A percentile compares a stretch with the other conserved stretches of the same genome.
Conservation (phyloP, 2,888 invertebrate species). For the Octonoba sinensis region DNA sequence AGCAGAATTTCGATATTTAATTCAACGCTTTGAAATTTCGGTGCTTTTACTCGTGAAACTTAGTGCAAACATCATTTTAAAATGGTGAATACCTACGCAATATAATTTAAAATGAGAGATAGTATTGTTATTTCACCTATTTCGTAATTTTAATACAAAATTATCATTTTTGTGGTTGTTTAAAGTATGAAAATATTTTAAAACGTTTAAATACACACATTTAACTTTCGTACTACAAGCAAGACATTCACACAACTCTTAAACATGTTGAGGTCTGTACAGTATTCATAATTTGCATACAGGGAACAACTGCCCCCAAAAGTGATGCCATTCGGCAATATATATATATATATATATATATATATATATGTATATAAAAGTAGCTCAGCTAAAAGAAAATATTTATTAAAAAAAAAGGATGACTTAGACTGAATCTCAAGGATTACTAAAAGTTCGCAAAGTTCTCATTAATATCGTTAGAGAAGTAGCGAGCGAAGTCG, state of each 20-base stretch:
- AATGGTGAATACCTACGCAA: no score
- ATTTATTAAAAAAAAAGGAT: slow-evolving; percentile 25
- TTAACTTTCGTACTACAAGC: neutral
- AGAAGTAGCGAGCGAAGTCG: slow-evolving; percentile 76
- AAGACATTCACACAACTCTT: slow-evolving; percentile 14
- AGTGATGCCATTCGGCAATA: slow-evolving; percentile 27
- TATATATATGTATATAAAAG: slow-evolving; percentile 11
- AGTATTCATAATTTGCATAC: slow-evolving; percentile 41
- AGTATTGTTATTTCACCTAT: no score
- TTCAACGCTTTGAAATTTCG: no score
- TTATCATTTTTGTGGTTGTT: no score
- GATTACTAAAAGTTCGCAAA: slow-evolving; percentile 61
- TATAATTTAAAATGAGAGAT: no score
- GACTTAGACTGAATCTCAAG: slow-evolving; percentile 62
- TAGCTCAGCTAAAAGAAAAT: slow-evolving; percentile 9
- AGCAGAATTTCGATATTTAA: no score
- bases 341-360: no score
- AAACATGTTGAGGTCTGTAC: slow-evolving; percentile 33
- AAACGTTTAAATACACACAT: no score
- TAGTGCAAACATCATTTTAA: no score
- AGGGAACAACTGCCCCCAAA: slow-evolving; percentile 30
- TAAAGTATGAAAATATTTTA: no score
- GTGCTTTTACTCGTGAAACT: no score
- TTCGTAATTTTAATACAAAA: no score
- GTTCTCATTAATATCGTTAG: slow-evolving; percentile 67